Percentiles rank a stretch among this genome's conserved stretches.
Conservation (phyloP, 2,113 vertebrate species). For the Pedionomus torquatus region DNA sequence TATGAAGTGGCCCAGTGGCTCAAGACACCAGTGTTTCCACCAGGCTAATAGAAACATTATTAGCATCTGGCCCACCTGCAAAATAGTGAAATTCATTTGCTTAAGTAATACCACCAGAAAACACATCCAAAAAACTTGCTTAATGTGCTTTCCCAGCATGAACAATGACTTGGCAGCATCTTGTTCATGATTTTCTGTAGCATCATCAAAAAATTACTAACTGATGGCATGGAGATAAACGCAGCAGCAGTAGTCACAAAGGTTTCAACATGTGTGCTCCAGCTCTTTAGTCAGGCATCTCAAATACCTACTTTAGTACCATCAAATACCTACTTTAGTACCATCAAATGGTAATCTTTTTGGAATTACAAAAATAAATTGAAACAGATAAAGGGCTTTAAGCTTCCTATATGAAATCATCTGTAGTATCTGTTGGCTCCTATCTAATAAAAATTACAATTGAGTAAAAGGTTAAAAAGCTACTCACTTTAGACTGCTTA, state of each 20-base stretch:
- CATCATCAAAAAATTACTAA: background rate
- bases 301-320: background rate
- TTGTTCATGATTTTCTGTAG: background rate
- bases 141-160: background rate
- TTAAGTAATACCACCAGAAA: background rate
- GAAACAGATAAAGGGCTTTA: background rate
- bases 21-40: background rate
- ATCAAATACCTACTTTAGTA: background rate
- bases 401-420: background rate
- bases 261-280: background rate
- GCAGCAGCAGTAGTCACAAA: background rate
- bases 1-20: background rate
- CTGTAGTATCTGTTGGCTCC: background rate
- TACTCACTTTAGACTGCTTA: background rate
- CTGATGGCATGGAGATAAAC: rapidly evolving
- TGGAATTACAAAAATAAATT: background rate
- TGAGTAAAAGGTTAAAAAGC: background rate
- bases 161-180: background rate
- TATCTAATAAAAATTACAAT: background rate
- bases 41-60: background rate
- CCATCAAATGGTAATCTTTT: background rate
- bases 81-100: background rate
- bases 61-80: background rate
- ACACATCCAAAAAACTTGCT: background rate
- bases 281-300: background rate